Conservation (phyloP, 2,797 vertebrate genomes). For the Sebastes jordani region DNA sequence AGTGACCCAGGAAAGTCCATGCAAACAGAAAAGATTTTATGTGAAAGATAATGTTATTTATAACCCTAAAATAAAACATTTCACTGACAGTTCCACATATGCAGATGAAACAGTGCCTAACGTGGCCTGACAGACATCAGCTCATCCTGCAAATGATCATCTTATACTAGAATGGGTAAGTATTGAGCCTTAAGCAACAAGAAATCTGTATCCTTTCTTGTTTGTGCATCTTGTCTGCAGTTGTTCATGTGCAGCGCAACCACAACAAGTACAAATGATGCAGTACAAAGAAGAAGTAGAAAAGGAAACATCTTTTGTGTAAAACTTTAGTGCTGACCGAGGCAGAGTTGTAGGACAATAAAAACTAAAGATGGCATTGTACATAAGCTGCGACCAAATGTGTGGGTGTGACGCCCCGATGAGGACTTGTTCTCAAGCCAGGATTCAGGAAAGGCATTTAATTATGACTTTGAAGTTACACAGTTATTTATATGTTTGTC, state of each 20-base stretch:
- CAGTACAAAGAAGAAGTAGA: background rate
- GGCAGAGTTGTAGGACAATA: background rate
- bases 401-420: background rate
- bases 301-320: background rate
- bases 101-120: slow-evolving; percentile 11
- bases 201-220: background rate
- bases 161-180: background rate
- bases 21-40: background rate
- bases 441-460: background rate
- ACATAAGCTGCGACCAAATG: slow-evolving; percentile 11
- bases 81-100: slow-evolving; percentile 9
- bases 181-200: slow-evolving; percentile 2
- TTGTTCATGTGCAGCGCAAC: background rate
- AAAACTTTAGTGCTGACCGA: background rate
- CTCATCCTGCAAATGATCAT: slow-evolving; percentile 1
- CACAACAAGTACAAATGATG: background rate
- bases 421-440: background rate
- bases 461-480: background rate
- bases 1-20: background rate
- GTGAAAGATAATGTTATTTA: background rate
- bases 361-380: background rate
- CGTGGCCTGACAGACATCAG: slow-evolving; percentile 6
- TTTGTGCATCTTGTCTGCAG: background rate
- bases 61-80: background rate
- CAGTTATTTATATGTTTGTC: background rate